Evolutionary conservation across 2,888 invertebrate species (phyloP).

Genomic region (Lymantria monacha): DNA sequence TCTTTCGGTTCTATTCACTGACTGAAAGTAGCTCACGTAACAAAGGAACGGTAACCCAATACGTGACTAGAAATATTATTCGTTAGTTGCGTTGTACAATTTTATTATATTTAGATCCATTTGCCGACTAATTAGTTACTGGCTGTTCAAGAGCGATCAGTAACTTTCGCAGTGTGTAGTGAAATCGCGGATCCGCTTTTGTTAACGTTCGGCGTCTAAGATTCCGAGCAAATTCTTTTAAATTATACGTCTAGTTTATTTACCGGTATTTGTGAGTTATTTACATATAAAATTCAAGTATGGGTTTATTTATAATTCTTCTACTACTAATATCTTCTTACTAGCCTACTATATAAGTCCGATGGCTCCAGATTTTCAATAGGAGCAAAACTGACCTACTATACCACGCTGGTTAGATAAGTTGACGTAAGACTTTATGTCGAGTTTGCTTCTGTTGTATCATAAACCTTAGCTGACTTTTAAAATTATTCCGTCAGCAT

Average conservation of each 20-base stretch:
- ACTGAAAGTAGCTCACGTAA: constrained; percentile 80
- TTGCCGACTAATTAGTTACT: constrained; percentile 69
- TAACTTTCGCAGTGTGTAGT: constrained; percentile 48
- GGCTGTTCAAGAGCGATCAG: constrained; percentile 50
- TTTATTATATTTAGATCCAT: constrained; percentile 66
- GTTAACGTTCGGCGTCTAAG: constrained; percentile 25
- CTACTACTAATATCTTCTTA: no score
- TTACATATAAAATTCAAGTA: no score
- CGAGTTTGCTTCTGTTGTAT: no score
- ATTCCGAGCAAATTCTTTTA: constrained; percentile 18
- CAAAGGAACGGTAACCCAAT: constrained; percentile 77
- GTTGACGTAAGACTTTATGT: no score
- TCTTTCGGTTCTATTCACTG: constrained; percentile 69
- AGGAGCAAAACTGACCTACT: no score
- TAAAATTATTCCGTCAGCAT: no score
- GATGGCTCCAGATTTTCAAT: no score
- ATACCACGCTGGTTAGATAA: no score
- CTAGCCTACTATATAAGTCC: no score
- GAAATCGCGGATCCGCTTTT: constrained; percentile 57
- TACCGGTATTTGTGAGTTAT: neutral
- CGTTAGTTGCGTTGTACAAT: constrained; percentile 62
- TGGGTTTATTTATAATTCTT: no score
- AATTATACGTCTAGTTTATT: constrained; percentile 10
- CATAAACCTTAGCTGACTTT: no score
- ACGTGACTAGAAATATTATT: constrained; percentile 79